These are phyloP conservation scores for Liodrosophila aerea DNA, from an alignment of 2,888 invertebrate genomes.

Conservation along the genomic window DNA sequence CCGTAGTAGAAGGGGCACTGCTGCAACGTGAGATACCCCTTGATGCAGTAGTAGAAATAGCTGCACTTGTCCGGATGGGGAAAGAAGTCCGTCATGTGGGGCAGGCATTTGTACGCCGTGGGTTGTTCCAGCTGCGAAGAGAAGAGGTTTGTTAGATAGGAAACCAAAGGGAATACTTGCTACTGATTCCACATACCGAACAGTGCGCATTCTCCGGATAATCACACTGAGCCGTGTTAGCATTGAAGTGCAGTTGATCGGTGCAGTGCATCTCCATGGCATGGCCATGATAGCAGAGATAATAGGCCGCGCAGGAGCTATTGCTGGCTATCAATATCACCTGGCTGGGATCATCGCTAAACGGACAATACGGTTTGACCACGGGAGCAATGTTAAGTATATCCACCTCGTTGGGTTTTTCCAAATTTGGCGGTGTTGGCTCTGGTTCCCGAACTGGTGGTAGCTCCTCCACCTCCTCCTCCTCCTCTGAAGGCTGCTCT, in stretches of 20 bases:
- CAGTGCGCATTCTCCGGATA: slow-evolving; percentile 76
- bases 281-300: slow-evolving; percentile 78
- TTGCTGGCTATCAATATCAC: slow-evolving; percentile 74
- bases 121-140: slow-evolving; percentile 55
- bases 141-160: background rate
- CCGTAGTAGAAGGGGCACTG: slow-evolving; percentile 81
- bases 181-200: slow-evolving; percentile 46
- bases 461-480: slow-evolving; percentile 19
- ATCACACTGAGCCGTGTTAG: slow-evolving; percentile 74
- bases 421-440: slow-evolving; percentile 45
- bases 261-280: slow-evolving; percentile 80
- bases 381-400: slow-evolving; percentile 57
- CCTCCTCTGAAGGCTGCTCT: slow-evolving; percentile 30
- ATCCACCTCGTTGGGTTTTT: slow-evolving; percentile 44
- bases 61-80: slow-evolving; percentile 80
- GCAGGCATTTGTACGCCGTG: slow-evolving; percentile 67
- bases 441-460: slow-evolving; percentile 11
- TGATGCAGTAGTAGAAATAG: slow-evolving; percentile 81
- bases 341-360: slow-evolving; percentile 72
- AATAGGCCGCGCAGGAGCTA: slow-evolving; percentile 77
- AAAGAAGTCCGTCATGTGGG: slow-evolving; percentile 77
- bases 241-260: slow-evolving; percentile 78
- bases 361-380: slow-evolving; percentile 66
- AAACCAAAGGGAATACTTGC: background rate
- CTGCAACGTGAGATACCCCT: slow-evolving; percentile 80